Base-by-base conservation (phyloP, 2,888 invertebrate genomes). In the Chymomyza fuscimana region DNA sequence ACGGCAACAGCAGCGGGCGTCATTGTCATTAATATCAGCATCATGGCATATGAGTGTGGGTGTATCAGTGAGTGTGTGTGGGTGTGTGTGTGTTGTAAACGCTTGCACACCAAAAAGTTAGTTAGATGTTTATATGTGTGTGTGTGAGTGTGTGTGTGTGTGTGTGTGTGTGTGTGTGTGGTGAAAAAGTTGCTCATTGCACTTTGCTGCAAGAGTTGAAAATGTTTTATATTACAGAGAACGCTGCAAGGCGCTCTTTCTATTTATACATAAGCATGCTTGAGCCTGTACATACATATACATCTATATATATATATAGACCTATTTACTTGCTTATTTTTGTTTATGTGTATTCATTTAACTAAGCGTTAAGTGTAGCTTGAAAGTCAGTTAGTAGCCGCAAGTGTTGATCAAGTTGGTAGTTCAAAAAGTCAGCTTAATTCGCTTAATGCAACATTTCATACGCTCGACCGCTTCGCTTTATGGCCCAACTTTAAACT, bases 101-200 rank as follows among this genome's bases (percentile, higher is more conserved):
- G 58, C 36, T 40, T 12, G 12, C 40, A 46, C 40, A 46, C 40
- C 40, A 46, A 46, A 16, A 12, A 25, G 40, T 12, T 16, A 12
- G 50, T 46, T 12, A 12, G 12, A 46, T 62, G 40, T 46, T 9
- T 62, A 29, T n/a, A 9, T 52, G 54, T 54, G 12, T 36, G n/a
- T 36, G 32, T n/a, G 29, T 67, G 52, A 40, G 22, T 63, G 60
- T n/a, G n/a, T n/a, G n/a, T 64, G 40, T 60, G 40, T 63, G 51
- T 52, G 54, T 54, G 12, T 36, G n/a, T 52, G 54, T 54, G 12
- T 36, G n/a, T 64, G 40, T 60, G 40, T 63, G 51, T n/a, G 54
- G 54, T 32, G 67, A 46, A 63, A 74, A 77, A 80, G 78, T 78
- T 78, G 67, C 67, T 70, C 74, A 65, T 70, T 76, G 73, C 67